Base-by-base conservation (phyloP, 2,113 vertebrate species). In the Syngnathus typhle region DNA sequence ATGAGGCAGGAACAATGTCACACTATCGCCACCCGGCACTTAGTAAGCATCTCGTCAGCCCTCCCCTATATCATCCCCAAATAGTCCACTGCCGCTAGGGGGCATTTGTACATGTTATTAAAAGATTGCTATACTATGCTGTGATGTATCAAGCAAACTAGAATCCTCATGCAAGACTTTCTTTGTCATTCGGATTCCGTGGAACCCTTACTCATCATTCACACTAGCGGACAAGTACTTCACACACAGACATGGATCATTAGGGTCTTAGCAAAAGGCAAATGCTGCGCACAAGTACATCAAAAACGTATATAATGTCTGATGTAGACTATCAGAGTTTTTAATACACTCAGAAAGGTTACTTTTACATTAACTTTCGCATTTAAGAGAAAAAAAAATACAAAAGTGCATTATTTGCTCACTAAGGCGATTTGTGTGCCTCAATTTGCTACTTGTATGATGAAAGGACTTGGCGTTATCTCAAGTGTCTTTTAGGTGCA, bases 341-440 rank as follows among this genome's bases (percentile, higher is more conserved):
- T 32, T 32, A 32, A 32, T 32, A 32, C 27, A 32, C 27, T 43
- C 11, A 43, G 9, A 9, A 43, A 43, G 11, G 6, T 13, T 64
- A 36, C 32, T 19, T 11, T 47, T 32, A 32, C 27, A 32, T 32
- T 32, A 32, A 32, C 27, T 32, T 32, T 32, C 27, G 27, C 3
- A 32, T 32, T 32, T 32, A 3, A 16, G 5, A 8, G 6, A 19
- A 7, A 6, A 75, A 67, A 64, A 72, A 76, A 72, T 60, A 63
- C 37, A 65, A 81, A 82, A 78, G 82, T 89, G 87, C 85, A 82
- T 84, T 83, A 89, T 82, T 86, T 85, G 75, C 73, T 72, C 84
- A 41, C 38, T 85, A 82, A 81, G 82, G 77, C 47, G 70, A 71
- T 75, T 79, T 85, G 85, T 86, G 75, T 60, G 6, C 19, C 39